Base-by-base conservation (phyloP, 30 jellyfish, hydroid and myxozoan genomes). In the Hydractinia symbiolongicarpus region DNA sequence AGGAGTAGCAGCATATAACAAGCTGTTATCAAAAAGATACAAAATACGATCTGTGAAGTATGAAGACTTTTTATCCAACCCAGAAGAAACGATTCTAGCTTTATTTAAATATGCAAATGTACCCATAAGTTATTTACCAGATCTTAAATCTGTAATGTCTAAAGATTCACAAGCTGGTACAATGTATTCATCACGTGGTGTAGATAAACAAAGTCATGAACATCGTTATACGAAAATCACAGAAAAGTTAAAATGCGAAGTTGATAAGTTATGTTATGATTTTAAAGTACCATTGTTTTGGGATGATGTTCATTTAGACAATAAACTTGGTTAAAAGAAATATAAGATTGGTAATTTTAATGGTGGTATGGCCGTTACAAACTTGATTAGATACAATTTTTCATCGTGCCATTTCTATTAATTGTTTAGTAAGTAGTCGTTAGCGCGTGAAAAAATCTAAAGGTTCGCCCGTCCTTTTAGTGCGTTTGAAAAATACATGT, bases 281-380 rank as follows among this genome's bases (percentile, higher is more conserved):
- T 77, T 53, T 77, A 76, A 77, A 55, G 85, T 77, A 50, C 85
- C 85, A 9, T n/a, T 53, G 17, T 77, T 77, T n/a, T 77, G 85
- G 85, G 76, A 55, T 77, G 30, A 21, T 19, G 54, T 55, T 55
- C 77, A 5, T n/a, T 66, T 77, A 53, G 30, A 54, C 17, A 55
- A 77, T 4, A 60, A 77, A 16, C 16, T 77, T 30, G 44, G 2
- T 30, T 30, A 30, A 30, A 30, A 30, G 44, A 30, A 30, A 30
- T 1, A 30, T 30, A 30, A 30, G 44, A 30, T 30, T 30, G 44
- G 44, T 30, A 30, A 30, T 30, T 30, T 30, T 30, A 30, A 30
- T 30, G 44, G 44, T 2, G 44, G 44, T 0, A 30, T 30, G 44
- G 44, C 44, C 44, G 44, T 30, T 30, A 30, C 44, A 30, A n/a